Conservation (phyloP, 2,797 vertebrate species). For the Vultur gryphus region DNA sequence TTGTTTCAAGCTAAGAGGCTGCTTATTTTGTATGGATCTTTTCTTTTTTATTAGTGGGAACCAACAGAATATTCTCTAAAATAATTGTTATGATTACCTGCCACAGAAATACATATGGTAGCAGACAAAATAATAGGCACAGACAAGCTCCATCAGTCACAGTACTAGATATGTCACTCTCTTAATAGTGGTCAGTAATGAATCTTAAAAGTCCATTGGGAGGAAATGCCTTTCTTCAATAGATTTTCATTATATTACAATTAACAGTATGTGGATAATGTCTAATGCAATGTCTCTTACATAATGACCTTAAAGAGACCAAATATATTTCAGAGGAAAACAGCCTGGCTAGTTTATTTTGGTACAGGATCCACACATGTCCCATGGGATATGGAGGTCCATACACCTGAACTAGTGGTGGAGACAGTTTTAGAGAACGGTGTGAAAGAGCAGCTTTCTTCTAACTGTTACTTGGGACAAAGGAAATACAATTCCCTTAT, state of each 20-base stretch:
- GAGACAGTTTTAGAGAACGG: neutral
- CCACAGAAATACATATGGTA: neutral
- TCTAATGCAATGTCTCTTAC: neutral
- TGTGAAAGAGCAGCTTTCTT: neutral
- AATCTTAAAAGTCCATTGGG: neutral
- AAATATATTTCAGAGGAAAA: neutral
- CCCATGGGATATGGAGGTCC: neutral
- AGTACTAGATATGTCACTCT: neutral
- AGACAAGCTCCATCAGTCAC: slow-evolving; percentile 16
- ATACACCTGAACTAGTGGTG: neutral
- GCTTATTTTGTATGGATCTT: slow-evolving; percentile 15
- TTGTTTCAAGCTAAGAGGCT: slow-evolving; percentile 11
- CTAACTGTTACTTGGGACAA: neutral
- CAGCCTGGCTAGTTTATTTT: neutral
- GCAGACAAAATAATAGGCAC: neutral
- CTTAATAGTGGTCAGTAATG: neutral
- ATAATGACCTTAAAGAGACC: neutral
- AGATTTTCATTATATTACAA: neutral
- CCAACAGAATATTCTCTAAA: slow-evolving; percentile 8
- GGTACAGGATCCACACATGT: neutral
- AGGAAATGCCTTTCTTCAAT: slow-evolving; percentile 1
- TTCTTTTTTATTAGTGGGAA: slow-evolving; percentile 4
- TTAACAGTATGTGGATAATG: neutral
- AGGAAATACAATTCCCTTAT: neutral
- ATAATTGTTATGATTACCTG: slow-evolving; percentile 15